Evolutionary conservation across 2,797 vertebrate species (phyloP), one percentile per base, ranked within the genome.

Genomic region (Parauchenoglanis punctatus): DNA sequence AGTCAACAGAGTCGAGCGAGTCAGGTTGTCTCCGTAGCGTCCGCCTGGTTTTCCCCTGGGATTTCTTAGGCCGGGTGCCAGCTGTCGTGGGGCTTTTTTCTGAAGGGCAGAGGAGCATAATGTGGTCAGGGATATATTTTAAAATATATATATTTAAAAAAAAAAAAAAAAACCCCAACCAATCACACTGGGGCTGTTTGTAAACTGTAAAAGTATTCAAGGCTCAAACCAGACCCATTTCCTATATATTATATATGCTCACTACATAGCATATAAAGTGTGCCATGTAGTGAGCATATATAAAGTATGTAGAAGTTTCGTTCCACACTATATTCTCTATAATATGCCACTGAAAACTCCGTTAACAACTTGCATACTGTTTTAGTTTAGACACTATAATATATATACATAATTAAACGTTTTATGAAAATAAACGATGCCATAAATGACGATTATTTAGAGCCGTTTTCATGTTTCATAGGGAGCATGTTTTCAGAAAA

Each of bases 81-180:
- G 92, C 92, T 89, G 95, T 88, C 46, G 87, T 91, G 70, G 94
- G 91, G 78, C 94, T 95, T 95, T 96, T 96, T 91, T 98, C 98
- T 99, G 94, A 13, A 1, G 25, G 20, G 87, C 58, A 91, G 3
- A 10, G 4, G 77, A 85, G 85, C 11, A 81, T n/a, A 58, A 35
- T 54, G 18, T 23, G 28, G 46, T 59, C 2, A 52, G 20, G 73
- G 20, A 23, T 35, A 31, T 6, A 20, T 52, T 80, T 31, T 5
- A 11, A 18, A 28, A 63, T 5, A 23, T 2, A 56, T 56, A 56
- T 13, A 56, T 56, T 56, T 56, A 8, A 20, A 61, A 59, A 23
- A 23, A 25, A 61, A 61, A 77, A 25, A 35, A 56, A 31, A 52
- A 20, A 59, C 1, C 20, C 7, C 15, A 56, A 58, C n/a, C 31